Percentiles rank a stretch among this genome's conserved stretches.
Evolutionary conservation across 2,797 vertebrate species (phyloP).

Genomic region (Crenichthys baileyi): DNA sequence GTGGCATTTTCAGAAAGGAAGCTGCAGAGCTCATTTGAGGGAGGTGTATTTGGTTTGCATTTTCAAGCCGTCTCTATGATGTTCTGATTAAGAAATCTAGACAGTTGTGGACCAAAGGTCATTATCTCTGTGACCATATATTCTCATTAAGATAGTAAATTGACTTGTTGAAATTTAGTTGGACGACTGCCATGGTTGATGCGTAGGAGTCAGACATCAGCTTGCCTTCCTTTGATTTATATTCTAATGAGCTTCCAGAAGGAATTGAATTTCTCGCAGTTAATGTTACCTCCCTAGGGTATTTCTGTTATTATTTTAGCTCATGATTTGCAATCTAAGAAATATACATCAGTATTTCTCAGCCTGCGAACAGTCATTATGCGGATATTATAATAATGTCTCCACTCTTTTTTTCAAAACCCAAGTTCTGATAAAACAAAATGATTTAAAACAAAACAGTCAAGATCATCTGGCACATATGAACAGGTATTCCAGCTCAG

Average conservation of each 20-base stretch:
- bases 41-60: conserved; percentile 14
- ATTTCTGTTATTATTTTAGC: conserved; percentile 46
- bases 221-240: conserved; percentile 56
- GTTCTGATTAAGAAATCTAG: conserved; percentile 25
- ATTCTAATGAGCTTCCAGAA: conserved; percentile 61
- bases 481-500: too few relatives aligned
- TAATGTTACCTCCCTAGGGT: conserved; percentile 49
- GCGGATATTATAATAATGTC: too few relatives aligned
- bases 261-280: conserved; percentile 51
- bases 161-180: conserved; percentile 21
- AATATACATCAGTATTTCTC: conserved; percentile 23
- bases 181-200: conserved; percentile 15
- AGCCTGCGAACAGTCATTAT: conserved; percentile 13
- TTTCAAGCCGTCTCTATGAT: conserved; percentile 8
- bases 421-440: too few relatives aligned
- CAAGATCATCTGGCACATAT: too few relatives aligned
- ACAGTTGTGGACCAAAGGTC: not conserved
- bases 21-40: conserved; percentile 16
- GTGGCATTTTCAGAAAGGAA: conserved; percentile 21
- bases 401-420: too few relatives aligned
- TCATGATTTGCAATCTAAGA: conserved; percentile 12
- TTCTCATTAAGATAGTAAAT: conserved; percentile 41
- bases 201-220: conserved; percentile 24
- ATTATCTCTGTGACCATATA: conserved; percentile 13
- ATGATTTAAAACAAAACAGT: too few relatives aligned